phyloP scores from a whole-genome alignment of 1,140 invertebrate species.

The Anastatus disparis region DNA sequence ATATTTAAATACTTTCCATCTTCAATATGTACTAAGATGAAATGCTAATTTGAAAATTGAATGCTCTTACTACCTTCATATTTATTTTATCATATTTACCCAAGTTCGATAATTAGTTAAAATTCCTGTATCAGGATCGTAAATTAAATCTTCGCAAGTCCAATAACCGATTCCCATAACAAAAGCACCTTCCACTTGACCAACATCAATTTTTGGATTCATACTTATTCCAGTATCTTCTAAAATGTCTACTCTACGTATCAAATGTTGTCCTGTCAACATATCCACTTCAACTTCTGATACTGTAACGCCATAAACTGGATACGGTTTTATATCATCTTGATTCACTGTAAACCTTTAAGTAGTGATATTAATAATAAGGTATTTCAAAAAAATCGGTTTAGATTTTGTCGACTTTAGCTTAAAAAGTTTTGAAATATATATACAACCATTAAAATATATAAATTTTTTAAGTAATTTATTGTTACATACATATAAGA shows the following conservation, averaged over 20 bases:
- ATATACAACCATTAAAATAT: no score
- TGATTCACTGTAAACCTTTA: conserved; percentile 51
- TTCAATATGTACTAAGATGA: no score
- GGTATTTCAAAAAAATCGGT: no score
- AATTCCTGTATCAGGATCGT: conserved; percentile 73
- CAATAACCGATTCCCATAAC: conserved; percentile 89
- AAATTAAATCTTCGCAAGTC: conserved; percentile 79
- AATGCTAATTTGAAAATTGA: no score
- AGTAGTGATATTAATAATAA: background rate
- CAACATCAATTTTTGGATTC: conserved; percentile 83
- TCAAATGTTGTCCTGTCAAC: conserved; percentile 77
- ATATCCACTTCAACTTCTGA: conserved; percentile 82
- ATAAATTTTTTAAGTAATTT: background rate
- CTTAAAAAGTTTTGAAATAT: no score
- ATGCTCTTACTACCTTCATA: no score
- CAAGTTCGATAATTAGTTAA: conserved; percentile 82
- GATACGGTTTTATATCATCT: conserved; percentile 69
- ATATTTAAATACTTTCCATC: no score
- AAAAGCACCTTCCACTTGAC: conserved; percentile 89
- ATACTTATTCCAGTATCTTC: conserved; percentile 82
- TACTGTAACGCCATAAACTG: conserved; percentile 72
- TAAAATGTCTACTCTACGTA: conserved; percentile 77
- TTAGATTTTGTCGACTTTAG: no score
- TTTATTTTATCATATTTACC: conserved; percentile 70
- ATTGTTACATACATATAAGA: conserved; percentile 69